These are phyloP conservation scores for Sparidentex hasta DNA, from an alignment of 2,797 vertebrate species.

Conservation along the genomic window DNA sequence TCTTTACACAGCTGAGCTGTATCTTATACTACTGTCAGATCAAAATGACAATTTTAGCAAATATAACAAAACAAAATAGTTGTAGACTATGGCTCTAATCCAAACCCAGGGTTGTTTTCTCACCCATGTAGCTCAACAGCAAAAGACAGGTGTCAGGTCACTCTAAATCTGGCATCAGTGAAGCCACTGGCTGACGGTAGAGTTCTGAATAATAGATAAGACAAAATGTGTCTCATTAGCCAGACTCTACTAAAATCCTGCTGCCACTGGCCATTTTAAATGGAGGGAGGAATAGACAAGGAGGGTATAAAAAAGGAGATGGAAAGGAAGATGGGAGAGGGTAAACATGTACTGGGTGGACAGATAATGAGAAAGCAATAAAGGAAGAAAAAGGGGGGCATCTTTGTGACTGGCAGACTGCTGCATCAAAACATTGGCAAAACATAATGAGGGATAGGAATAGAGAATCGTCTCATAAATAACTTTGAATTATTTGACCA, in stretches of 20 bases:
- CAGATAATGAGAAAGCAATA: constrained; percentile 19
- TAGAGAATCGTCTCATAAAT: not conserved
- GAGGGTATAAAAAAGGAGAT: not conserved
- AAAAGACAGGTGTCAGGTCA: constrained; percentile 13
- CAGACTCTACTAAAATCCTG: constrained; percentile 24
- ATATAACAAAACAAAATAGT: too few species aligned
- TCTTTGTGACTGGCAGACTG: constrained; percentile 4
- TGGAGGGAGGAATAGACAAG: not conserved
- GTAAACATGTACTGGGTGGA: constrained; percentile 1
- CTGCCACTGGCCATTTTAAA: constrained; percentile 27
- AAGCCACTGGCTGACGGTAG: constrained; percentile 8
- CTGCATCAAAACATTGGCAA: constrained; percentile 25
- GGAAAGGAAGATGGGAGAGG: not conserved
- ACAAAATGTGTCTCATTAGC: constrained; percentile 31
- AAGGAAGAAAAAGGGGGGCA: not conserved
- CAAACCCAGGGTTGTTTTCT: not conserved
- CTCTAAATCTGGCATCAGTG: constrained; percentile 14
- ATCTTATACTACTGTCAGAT: too few species aligned
- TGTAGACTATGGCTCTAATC: not conserved
- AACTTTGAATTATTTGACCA: constrained; percentile 12
- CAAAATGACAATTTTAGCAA: too few species aligned
- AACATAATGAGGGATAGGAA: constrained; percentile 16
- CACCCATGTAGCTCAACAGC: not conserved
- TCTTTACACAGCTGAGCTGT: too few species aligned
- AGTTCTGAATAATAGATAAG: constrained; percentile 52